Conservation (phyloP, 2,888 invertebrate genomes). For the Drosophila cognata region DNA sequence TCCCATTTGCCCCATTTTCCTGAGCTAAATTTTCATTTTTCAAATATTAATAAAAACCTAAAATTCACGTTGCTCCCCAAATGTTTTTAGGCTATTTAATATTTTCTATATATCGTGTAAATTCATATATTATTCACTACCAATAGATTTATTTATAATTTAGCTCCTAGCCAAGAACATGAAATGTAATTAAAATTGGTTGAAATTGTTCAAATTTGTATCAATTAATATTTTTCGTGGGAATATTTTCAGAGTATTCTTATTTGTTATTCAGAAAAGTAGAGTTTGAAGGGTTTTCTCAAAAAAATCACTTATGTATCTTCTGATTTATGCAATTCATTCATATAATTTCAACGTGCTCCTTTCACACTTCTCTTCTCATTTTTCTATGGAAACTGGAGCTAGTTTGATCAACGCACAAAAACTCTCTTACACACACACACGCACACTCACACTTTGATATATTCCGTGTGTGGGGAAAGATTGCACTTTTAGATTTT, state of each 20-base stretch:
- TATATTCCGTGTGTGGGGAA: neutral
- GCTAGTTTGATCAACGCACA: neutral
- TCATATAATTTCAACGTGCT: slow-evolving; percentile 7
- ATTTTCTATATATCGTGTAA: neutral
- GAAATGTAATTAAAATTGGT: neutral
- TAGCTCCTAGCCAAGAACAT: neutral
- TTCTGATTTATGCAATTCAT: slow-evolving; percentile 30
- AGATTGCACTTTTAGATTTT: neutral
- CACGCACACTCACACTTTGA: neutral
- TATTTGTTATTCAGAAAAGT: neutral
- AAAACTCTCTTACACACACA: neutral
- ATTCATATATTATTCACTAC: neutral
- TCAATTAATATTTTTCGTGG: neutral
- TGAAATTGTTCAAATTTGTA: neutral
- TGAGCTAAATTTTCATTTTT: neutral
- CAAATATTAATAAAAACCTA: neutral
- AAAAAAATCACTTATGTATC: neutral
- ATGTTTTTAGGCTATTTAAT: neutral
- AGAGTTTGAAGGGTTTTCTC: neutral
- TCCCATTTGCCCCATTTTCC: neutral
- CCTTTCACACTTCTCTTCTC: neutral
- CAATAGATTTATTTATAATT: neutral
- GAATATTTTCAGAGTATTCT: neutral
- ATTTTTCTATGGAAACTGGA: neutral
- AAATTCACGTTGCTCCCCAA: neutral